Conservation (phyloP, 2,888 invertebrate species). For the Platypus cylindrus region DNA sequence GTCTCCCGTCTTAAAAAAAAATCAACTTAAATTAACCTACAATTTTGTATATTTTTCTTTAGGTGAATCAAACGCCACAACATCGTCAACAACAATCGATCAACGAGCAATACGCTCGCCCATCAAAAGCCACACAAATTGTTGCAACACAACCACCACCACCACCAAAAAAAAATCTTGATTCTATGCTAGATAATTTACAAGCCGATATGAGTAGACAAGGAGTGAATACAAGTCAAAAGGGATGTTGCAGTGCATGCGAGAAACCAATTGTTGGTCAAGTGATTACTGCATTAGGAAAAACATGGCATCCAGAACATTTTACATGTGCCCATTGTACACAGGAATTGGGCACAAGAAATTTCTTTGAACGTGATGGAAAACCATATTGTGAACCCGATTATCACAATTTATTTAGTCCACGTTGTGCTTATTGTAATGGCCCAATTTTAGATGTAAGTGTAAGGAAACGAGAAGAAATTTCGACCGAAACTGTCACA, state of each 20-base stretch:
- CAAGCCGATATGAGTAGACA: slow-evolving; percentile 98
- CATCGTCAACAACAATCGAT: slow-evolving; percentile 54
- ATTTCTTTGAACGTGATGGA: slow-evolving; percentile 96
- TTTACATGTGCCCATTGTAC: slow-evolving; percentile 97
- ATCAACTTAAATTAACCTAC: no score
- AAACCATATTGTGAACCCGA: slow-evolving; percentile 97
- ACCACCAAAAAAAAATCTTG: slow-evolving; percentile 40
- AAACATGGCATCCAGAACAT: slow-evolving; percentile 99
- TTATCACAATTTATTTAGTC: slow-evolving; percentile 97
- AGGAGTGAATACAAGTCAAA: slow-evolving; percentile 96
- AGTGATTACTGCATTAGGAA: slow-evolving; percentile 92
- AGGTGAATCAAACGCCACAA: slow-evolving; percentile 53
- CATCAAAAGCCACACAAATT: slow-evolving; percentile 39
- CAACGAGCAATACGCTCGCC: slow-evolving; percentile 58
- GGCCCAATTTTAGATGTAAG: slow-evolving; percentile 97
- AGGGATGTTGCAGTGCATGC: slow-evolving; percentile 98
- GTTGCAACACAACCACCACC: slow-evolving; percentile 24
- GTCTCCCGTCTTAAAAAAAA: slow-evolving; percentile 7
- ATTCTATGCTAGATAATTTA: slow-evolving; percentile 81
- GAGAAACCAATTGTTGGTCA: slow-evolving; percentile 98
- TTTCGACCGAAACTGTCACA: background rate
- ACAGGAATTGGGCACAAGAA: slow-evolving; percentile 90
- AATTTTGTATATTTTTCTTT: no score
- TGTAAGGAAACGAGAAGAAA: no score
- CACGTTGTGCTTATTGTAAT: slow-evolving; percentile 96